Conservation (phyloP, 1,140 invertebrate species). For the Drosophila watanabei region DNA sequence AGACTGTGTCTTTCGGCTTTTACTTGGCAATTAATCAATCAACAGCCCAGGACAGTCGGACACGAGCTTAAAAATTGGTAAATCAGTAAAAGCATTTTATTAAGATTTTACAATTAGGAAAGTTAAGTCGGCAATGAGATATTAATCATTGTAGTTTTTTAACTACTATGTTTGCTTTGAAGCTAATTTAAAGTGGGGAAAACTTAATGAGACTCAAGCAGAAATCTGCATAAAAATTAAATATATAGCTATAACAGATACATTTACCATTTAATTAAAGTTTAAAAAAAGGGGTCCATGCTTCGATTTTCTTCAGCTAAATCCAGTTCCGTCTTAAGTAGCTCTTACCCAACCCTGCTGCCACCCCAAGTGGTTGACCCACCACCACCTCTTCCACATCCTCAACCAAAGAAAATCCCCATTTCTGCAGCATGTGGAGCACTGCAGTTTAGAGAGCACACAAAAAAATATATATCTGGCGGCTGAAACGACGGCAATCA, state of each 20-base stretch:
- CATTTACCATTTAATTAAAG: no score
- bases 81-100: constrained; percentile 25
- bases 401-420: not conserved
- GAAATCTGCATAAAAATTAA: not conserved
- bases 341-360: constrained; percentile 13
- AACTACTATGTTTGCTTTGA: not conserved
- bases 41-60: constrained; percentile 4
- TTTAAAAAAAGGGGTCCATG: no score
- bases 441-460: constrained; percentile 15
- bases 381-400: not conserved
- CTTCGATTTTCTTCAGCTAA: no score
- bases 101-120: constrained; percentile 42
- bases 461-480: constrained; percentile 65
- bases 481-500: constrained; percentile 80
- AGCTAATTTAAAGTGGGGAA: not conserved
- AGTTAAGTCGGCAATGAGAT: constrained; percentile 6
- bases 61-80: constrained; percentile 11
- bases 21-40: constrained; percentile 46
- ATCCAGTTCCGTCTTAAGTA: not conserved
- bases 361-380: constrained; percentile 16
- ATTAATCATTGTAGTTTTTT: constrained; percentile 5
- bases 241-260: not conserved
- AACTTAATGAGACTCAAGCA: not conserved
- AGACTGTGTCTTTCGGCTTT: constrained; percentile 44
- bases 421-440: constrained; percentile 41